phyloP scores from a whole-genome alignment of 1,140 invertebrate genomes.

The Cecropterus lyciades region DNA sequence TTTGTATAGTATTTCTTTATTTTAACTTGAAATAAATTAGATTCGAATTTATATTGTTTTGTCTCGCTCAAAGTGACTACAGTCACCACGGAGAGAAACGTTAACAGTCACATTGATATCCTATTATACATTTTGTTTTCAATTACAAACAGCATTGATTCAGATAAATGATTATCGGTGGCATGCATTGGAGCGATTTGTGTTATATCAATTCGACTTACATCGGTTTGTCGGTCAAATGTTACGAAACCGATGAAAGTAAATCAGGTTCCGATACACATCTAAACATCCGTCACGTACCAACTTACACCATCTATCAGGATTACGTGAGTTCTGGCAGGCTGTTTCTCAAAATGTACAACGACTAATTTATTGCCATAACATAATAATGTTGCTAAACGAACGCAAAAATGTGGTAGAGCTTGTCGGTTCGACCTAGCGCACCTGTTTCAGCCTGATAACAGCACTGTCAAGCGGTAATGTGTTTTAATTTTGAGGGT shows the following conservation, averaged over 20 bases:
- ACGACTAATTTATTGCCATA: not conserved
- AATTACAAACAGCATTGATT: not conserved
- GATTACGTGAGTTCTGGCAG: constrained; percentile 1
- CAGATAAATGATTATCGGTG: not conserved
- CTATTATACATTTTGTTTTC: too few relatives aligned
- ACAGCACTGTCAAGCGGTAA: too few relatives aligned
- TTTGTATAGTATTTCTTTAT: too few relatives aligned
- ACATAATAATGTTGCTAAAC: not conserved
- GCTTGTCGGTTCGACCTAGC: too few relatives aligned
- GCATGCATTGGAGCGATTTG: not conserved
- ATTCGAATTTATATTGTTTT: too few relatives aligned
- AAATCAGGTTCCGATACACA: constrained; percentile 13
- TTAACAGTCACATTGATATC: too few relatives aligned
- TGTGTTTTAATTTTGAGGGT: too few relatives aligned
- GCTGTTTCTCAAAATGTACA: not conserved
- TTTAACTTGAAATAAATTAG: too few relatives aligned
- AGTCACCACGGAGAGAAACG: too few relatives aligned
- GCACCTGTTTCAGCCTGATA: too few relatives aligned
- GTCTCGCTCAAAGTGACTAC: too few relatives aligned
- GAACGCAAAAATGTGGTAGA: too few relatives aligned
- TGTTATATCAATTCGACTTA: constrained; percentile 5
- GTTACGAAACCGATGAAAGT: constrained; percentile 17
- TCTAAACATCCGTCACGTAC: constrained; percentile 14
- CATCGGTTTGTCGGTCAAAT: constrained; percentile 24
- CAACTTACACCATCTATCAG: not conserved